Evolutionary conservation across 2,888 invertebrate genomes (phyloP).

Genomic region (Apeira syringaria): DNA sequence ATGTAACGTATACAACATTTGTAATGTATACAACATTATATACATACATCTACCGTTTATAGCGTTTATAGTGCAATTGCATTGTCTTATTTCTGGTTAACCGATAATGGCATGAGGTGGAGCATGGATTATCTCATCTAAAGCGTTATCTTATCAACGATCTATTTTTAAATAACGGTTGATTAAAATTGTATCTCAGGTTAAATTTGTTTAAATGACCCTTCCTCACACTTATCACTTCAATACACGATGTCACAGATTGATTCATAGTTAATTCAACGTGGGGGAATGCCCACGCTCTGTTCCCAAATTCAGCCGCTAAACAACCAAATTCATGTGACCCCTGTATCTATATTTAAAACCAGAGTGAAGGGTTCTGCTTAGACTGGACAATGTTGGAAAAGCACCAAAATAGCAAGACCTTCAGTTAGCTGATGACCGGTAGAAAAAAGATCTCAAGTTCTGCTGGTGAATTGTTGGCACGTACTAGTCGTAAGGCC

Average conservation of each 20-base stretch:
- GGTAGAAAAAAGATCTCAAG: conserved; percentile 22
- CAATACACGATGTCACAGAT: conserved; percentile 4
- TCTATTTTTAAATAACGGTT: too few species aligned
- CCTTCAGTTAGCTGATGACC: background rate
- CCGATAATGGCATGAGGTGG: too few species aligned
- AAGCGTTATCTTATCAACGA: too few species aligned
- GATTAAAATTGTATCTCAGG: too few species aligned
- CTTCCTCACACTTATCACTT: conserved; percentile 1
- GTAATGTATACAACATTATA: too few species aligned
- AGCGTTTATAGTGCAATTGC: too few species aligned
- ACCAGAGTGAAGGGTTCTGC: background rate
- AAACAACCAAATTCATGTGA: conserved; percentile 28
- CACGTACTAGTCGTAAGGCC: conserved; percentile 45
- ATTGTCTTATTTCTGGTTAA: too few species aligned
- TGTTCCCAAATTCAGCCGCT: conserved; percentile 18
- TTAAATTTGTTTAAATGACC: conserved; percentile 5
- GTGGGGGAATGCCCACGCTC: conserved; percentile 22
- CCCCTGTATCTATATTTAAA: conserved; percentile 5
- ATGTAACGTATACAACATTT: too few species aligned
- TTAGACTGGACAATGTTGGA: conserved; percentile 1
- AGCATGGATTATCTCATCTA: too few species aligned
- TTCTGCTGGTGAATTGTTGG: conserved; percentile 36
- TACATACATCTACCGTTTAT: too few species aligned
- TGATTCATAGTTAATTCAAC: conserved; percentile 13
- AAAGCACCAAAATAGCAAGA: conserved; percentile 7